Percentiles rank a stretch among this genome's conserved stretches.
Conservation (phyloP, 2,113 vertebrate species). For the Odocoileus hemionus region DNA sequence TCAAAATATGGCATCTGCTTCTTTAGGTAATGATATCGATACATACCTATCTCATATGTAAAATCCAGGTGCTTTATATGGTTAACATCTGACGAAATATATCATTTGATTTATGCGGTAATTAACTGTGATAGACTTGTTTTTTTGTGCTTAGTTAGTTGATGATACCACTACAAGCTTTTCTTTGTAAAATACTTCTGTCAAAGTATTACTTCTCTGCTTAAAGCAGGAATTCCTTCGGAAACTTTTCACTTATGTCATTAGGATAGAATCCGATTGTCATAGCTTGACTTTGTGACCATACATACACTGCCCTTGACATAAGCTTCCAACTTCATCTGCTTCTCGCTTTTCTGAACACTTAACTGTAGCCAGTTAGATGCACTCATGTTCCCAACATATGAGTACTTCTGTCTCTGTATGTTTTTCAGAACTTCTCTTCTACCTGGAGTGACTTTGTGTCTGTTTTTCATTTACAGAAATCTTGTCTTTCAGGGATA, state of each 20-base stretch:
- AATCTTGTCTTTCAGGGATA: neutral
- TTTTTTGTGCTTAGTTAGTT: neutral
- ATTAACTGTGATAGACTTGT: neutral
- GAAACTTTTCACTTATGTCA: neutral
- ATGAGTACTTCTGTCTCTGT: neutral
- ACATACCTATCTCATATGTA: neutral
- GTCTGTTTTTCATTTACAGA: neutral
- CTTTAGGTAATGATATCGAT: neutral
- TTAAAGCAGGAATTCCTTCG: neutral
- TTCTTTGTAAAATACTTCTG: neutral
- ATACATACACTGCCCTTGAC: neutral
- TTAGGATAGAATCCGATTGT: neutral
- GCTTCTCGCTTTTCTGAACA: neutral
- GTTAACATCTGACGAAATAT: neutral
- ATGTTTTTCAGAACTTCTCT: neutral
- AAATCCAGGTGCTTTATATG: neutral
- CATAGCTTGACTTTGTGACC: neutral
- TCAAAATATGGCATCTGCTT: neutral
- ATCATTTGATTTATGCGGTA: neutral
- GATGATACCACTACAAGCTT: neutral
- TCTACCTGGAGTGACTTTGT: neutral
- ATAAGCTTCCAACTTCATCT: neutral
- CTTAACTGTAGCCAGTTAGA: neutral
- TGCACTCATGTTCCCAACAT: neutral
- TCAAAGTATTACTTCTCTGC: neutral